phyloP scores from a whole-genome alignment of 2,888 invertebrate genomes.

The Penaeus monodon region DNA sequence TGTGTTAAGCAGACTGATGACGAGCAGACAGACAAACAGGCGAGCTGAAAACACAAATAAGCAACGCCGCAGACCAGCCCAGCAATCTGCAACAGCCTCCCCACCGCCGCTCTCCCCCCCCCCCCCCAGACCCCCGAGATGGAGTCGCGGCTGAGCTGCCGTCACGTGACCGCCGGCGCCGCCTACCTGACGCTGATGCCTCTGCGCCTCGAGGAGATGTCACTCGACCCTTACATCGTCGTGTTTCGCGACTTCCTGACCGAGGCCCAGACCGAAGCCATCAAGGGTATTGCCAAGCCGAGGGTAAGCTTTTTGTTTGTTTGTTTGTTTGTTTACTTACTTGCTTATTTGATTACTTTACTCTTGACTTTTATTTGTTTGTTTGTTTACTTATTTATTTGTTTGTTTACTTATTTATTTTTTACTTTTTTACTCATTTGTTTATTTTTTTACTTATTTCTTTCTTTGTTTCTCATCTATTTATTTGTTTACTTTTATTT shows the following conservation, averaged over 20 bases:
- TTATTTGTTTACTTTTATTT: too few relatives aligned
- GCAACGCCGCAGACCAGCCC: not conserved
- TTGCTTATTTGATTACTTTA: not conserved
- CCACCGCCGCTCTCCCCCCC: not conserved
- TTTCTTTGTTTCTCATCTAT: too few relatives aligned
- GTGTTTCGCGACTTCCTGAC: conserved; percentile 67
- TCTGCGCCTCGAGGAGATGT: conserved; percentile 67
- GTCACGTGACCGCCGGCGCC: conserved; percentile 61
- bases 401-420: not conserved
- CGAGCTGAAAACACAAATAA: too few relatives aligned
- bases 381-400: too few relatives aligned
- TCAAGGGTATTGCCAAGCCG: conserved; percentile 66
- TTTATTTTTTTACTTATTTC: too few relatives aligned
- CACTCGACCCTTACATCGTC: conserved; percentile 67
- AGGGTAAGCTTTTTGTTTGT: conserved; percentile 8
- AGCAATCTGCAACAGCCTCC: not conserved
- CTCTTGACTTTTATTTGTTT: too few relatives aligned
- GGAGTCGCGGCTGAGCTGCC: conserved; percentile 66
- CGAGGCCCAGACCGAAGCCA: conserved; percentile 66
- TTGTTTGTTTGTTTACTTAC: not conserved
- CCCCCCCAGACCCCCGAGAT: conserved; percentile 65
- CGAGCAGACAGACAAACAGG: too few relatives aligned
- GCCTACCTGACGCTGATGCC: conserved; percentile 66
- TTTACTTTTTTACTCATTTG: too few relatives aligned
- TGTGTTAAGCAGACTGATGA: too few relatives aligned